These are phyloP conservation scores for Notospermus geniculatus DNA, from an alignment of 1,140 invertebrate genomes.

Conservation along the genomic window DNA sequence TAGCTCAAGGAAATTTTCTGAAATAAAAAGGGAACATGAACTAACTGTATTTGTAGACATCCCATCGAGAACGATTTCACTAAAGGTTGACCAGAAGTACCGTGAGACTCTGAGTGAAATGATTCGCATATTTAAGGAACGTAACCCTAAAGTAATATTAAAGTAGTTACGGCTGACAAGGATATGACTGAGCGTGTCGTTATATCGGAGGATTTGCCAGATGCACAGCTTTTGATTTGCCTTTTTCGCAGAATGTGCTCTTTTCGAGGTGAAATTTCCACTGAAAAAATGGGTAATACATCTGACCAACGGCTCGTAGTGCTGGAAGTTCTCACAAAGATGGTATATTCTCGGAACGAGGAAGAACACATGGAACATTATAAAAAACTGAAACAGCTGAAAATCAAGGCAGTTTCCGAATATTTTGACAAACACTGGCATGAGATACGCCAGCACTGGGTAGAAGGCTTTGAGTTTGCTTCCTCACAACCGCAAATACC, in stretches of 20 bases:
- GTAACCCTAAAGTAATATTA: not conserved
- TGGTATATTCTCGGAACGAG: not conserved
- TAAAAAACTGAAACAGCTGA: not conserved
- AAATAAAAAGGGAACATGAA: too few species aligned
- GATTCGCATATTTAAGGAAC: not conserved
- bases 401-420: not conserved
- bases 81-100: too few species aligned
- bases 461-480: not conserved
- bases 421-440: conserved; percentile 2
- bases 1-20: too few species aligned
- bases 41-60: too few species aligned
- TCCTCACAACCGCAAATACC: not conserved
- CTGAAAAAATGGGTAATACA: not conserved
- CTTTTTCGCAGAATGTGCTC: not conserved
- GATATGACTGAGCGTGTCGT: not conserved
- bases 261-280: not conserved
- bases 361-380: not conserved
- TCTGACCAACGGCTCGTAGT: not conserved
- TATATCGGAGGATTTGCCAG: not conserved
- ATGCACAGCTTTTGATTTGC: not conserved
- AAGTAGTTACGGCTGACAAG: not conserved
- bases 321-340: not conserved
- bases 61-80: too few species aligned
- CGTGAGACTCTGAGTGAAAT: too few species aligned
- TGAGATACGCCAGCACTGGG: not conserved